A percentile compares a stretch with the other conserved stretches of the same genome.
phyloP scores from a whole-genome alignment of 2,888 invertebrate genomes.

The Dolichomitus sp. region DNA sequence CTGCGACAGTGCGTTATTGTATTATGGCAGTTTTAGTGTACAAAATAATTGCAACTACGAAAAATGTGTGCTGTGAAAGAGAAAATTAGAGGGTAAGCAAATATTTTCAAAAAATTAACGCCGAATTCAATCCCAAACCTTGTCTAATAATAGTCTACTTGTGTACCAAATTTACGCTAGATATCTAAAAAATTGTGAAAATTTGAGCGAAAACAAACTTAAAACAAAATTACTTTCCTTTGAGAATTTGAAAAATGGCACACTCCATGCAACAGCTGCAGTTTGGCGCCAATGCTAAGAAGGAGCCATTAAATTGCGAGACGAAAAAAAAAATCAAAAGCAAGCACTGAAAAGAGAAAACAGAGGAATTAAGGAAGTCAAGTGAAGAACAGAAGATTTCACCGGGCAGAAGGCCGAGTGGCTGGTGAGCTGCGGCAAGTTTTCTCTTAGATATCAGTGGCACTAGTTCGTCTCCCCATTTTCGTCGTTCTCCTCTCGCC shows the following conservation, averaged over 20 bases:
- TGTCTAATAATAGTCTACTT: too few species aligned
- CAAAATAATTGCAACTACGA: too few species aligned
- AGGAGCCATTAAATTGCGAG: background rate
- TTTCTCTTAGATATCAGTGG: constrained; percentile 1
- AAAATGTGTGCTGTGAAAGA: too few species aligned
- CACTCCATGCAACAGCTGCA: constrained; percentile 48
- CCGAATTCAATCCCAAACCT: too few species aligned
- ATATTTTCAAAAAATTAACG: too few species aligned
- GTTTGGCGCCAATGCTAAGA: background rate
- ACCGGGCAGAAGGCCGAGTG: constrained; percentile 52
- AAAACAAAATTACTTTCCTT: too few species aligned
- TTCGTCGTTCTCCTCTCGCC: background rate
- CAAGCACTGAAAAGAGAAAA: background rate
- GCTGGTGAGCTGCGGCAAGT: constrained; percentile 24
- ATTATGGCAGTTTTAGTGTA: too few species aligned
- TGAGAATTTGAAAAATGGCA: constrained; percentile 39
- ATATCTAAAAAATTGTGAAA: too few species aligned
- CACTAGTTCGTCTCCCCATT: background rate
- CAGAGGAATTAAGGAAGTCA: background rate
- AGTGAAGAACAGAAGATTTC: constrained; percentile 24
- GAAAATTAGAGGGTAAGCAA: too few species aligned
- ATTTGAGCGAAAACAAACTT: too few species aligned
- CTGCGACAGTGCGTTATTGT: too few species aligned
- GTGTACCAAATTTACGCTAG: too few species aligned
- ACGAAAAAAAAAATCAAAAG: background rate